These are phyloP conservation scores for Salvator merianae DNA, from an alignment of 2,113 vertebrate species.

Conservation along the genomic window DNA sequence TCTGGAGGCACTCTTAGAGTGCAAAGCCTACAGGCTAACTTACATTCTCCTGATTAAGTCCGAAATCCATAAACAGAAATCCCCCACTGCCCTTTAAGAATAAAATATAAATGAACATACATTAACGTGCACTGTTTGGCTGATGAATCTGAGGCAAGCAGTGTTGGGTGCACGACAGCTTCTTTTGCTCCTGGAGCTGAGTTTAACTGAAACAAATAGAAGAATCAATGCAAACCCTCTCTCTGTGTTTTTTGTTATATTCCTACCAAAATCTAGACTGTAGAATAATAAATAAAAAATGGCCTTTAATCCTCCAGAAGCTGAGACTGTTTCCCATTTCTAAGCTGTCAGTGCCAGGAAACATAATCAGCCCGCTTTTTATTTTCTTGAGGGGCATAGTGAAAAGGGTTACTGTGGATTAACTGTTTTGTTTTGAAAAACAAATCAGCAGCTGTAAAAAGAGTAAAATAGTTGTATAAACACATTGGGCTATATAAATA, in stretches of 20 bases:
- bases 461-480: slow-evolving; percentile 49
- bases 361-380: slow-evolving; percentile 9
- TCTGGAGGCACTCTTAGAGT: too few relatives aligned
- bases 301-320: slow-evolving; percentile 14
- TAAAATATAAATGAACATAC: background rate
- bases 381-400: background rate
- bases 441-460: slow-evolving; percentile 1
- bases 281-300: slow-evolving; percentile 22
- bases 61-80: background rate
- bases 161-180: background rate
- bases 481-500: slow-evolving; percentile 23
- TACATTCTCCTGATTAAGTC: background rate
- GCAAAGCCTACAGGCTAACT: too few relatives aligned
- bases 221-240: background rate
- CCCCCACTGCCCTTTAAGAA: too few relatives aligned
- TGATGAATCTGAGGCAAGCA: background rate
- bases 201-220: background rate
- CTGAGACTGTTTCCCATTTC: slow-evolving; percentile 37
- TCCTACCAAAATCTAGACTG: background rate
- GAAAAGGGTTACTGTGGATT: background rate
- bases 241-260: background rate
- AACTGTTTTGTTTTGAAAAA: slow-evolving; percentile 37
- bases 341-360: slow-evolving; percentile 40
- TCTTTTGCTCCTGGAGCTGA: background rate
- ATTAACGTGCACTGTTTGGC: background rate